Base-by-base conservation (phyloP, 2,113 vertebrate genomes). In the Phyllostomus discolor region DNA sequence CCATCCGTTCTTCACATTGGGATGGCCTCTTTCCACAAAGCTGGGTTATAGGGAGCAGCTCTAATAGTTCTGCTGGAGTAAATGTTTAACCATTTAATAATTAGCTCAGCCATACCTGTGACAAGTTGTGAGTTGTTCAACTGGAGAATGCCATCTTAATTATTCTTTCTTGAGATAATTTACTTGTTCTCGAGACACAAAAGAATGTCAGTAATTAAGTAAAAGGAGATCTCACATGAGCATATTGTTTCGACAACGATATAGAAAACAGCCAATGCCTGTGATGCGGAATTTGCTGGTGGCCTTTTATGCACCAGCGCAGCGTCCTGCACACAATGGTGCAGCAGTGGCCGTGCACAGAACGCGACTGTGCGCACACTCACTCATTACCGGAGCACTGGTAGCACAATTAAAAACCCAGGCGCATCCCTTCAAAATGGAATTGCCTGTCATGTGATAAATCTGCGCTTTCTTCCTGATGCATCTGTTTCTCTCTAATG, bases 91-190 rank as follows among this genome's bases (percentile, higher is more conserved):
- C 92, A 88, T 98, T 97, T 95, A 96, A 97, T 97, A 97, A 98
- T 98, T 97, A 98, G 97, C 97, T 97, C 95, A 97, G 92, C 96
- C 96, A 87, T 95, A 97, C 98, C 96, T 97, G 94, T 95, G 97
- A 98, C 98, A 97, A 98, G 92, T 86, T 97, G 97, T 97, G 98
- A 98, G 97, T 97, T 97, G 96, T 97, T 96, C 97, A 98, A 93
- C 95, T 95, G 88, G 95, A 96, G 96, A 96, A 97, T 82, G 95
- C 93, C 98, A 96, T 96, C 97, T 98, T 98, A 98, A 98, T 98
- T 97, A 98, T 97, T 97, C 97, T 97, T 98, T 94, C 97, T 98
- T 97, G 98, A 97, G 98, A 97, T 97, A 95, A 98, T 98, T 95
- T 97, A 92, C 96, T 98, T 98, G 97, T 97, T 98, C 97, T 73